Evolutionary conservation across 2,797 vertebrate species (phyloP), one percentile per base, ranked within the genome.

Genomic region (Siniperca obscura): DNA sequence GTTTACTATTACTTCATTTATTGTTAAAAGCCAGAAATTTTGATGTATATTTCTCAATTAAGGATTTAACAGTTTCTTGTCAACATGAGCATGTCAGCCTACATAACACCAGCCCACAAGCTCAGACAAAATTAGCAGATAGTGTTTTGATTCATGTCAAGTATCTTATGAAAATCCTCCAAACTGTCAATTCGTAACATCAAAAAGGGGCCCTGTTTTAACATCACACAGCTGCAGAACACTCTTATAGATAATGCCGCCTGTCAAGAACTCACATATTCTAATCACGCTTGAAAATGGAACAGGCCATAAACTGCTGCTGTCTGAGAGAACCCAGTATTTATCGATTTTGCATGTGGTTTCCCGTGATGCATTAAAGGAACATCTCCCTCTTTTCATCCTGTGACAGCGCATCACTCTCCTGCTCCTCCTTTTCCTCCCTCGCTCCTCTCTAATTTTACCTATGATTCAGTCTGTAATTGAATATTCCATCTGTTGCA

Each of bases 401-500:
- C 59, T 25, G 27, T 84, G 90, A 88, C 81, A 85, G 83, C 66
- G 22, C 76, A 79, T 83, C 84, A 62, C 74, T 86, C 75, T 75
- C 67, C 78, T 27, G 61, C 48, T 78, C 69, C 78, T 83, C 40
- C 38, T 61, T 59, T 52, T n/a, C 67, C 40, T 75, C 69, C 62
- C 42, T 40, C 22, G 8, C 73, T 80, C 64, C 82, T 78, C 80
- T 90, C 73, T 92, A 89, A 88, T 90, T 86, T 92, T 70, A 84
- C 70, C 64, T 82, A 61, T 56, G 70, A 90, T 90, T 83, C 82
- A 87, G 80, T 83, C 84, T 84, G 76, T 88, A 88, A 89, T 89
- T 90, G 70, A 85, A 87, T 89, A 86, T 82, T 75, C 80, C 86
- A 84, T 89, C 72, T 78, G 84, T 82, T 72, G 69, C 61, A 72